Evolutionary conservation across 2,797 vertebrate genomes (phyloP).

Genomic region (Apogon talboti): DNA sequence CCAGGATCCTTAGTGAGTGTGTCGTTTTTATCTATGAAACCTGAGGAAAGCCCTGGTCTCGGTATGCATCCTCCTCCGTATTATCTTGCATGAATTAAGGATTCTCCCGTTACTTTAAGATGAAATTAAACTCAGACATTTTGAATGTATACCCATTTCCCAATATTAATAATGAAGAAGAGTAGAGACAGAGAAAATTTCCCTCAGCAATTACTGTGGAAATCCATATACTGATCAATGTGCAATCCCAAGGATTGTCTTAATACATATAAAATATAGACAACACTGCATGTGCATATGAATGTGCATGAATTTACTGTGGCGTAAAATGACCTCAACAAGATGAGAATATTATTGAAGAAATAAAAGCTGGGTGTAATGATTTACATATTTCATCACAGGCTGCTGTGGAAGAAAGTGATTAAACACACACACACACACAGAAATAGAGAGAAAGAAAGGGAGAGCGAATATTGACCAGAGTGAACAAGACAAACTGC

Average conservation of each 20-base stretch:
- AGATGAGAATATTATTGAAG: constrained; percentile 81
- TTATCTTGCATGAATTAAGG: constrained; percentile 60
- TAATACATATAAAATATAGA: constrained; percentile 85
- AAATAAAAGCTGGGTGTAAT: constrained; percentile 79
- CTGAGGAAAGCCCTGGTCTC: constrained; percentile 47
- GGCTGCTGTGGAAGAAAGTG: constrained; percentile 67
- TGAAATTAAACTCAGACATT: constrained; percentile 74
- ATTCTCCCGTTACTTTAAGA: constrained; percentile 61
- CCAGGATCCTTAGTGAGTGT: constrained; percentile 49
- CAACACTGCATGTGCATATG: constrained; percentile 63
- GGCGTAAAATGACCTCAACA: constrained; percentile 79
- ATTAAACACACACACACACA: constrained; percentile 65
- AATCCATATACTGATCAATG: constrained; percentile 89
- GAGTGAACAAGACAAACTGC: constrained; percentile 68
- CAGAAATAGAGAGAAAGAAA: constrained; percentile 48
- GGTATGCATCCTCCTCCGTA: constrained; percentile 15
- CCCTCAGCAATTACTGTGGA: constrained; percentile 84
- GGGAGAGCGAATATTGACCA: constrained; percentile 62
- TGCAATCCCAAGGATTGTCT: constrained; percentile 86
- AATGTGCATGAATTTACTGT: constrained; percentile 75
- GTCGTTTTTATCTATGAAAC: constrained; percentile 67
- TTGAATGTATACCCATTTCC: constrained; percentile 80
- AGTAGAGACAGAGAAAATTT: constrained; percentile 80
- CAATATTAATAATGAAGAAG: constrained; percentile 86
- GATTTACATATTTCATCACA: constrained; percentile 85